Evolutionary conservation across 2,797 vertebrate genomes (phyloP).

Genomic region (Borostomias antarcticus): DNA sequence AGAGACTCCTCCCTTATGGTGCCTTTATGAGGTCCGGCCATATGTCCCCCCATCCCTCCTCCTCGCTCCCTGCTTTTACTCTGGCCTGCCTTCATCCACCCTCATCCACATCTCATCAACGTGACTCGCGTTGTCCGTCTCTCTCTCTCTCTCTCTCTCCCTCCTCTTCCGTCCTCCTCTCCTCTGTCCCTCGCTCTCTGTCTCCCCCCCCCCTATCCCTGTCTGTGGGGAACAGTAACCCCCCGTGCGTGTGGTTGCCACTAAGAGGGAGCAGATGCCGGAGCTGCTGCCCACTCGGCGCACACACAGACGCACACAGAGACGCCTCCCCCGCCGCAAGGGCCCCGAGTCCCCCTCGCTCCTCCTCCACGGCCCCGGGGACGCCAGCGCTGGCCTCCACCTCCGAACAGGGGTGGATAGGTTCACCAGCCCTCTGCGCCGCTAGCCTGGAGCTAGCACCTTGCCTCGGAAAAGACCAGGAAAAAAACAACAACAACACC

Average conservation of each 20-base stretch:
- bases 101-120: constrained; percentile 11
- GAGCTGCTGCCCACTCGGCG: constrained; percentile 71
- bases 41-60: not conserved
- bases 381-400: constrained; percentile 59
- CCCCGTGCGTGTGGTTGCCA: constrained; percentile 72
- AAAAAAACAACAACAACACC: too few species aligned
- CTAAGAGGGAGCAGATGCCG: constrained; percentile 78
- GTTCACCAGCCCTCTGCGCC: constrained; percentile 60
- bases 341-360: constrained; percentile 54
- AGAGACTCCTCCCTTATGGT: not conserved
- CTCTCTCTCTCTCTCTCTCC: not conserved
- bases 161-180: too few species aligned
- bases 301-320: constrained; percentile 55
- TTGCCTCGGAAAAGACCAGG: too few species aligned
- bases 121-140: constrained; percentile 7
- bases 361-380: constrained; percentile 50
- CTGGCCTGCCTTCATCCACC: not conserved
- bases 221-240: constrained; percentile 78
- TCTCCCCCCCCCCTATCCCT: constrained; percentile 33
- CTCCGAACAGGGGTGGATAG: constrained; percentile 59
- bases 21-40: too few species aligned
- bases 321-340: constrained; percentile 66
- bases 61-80: not conserved
- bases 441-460: too few species aligned
- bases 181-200: constrained; percentile 9